Evolutionary conservation across 2,888 invertebrate species (phyloP).

Genomic region (Coelinius sp.): DNA sequence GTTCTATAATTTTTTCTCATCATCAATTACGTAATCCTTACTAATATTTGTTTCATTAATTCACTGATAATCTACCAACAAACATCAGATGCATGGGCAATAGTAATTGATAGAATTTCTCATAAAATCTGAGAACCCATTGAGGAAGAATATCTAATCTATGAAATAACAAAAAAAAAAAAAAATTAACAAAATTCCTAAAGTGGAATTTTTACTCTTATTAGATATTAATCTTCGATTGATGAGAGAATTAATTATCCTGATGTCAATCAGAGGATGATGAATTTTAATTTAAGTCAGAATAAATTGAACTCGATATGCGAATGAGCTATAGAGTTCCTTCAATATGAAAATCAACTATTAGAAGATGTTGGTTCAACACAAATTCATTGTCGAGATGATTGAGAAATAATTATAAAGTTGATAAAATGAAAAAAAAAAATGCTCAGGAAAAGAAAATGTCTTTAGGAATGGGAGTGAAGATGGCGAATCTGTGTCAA

Average conservation of each 20-base stretch:
- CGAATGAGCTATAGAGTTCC: background rate
- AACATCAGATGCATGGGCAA: background rate
- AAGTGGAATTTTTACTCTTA: background rate
- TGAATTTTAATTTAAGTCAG: background rate
- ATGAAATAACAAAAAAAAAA: background rate
- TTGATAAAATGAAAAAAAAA: background rate
- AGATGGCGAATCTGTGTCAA: slow-evolving; percentile 13
- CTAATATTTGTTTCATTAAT: background rate
- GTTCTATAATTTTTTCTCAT: background rate
- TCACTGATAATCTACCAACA: background rate
- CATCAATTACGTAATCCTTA: background rate
- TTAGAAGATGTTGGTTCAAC: background rate
- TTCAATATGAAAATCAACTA: background rate
- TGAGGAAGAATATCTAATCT: slow-evolving; percentile 1
- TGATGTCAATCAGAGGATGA: background rate
- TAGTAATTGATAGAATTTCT: background rate
- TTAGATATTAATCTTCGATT: slow-evolving; percentile 2
- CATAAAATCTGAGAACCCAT: background rate
- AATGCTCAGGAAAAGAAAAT: slow-evolving; percentile 1
- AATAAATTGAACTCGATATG: background rate
- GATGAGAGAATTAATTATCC: background rate
- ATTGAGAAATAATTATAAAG: background rate
- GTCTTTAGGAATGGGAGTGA: slow-evolving; percentile 7
- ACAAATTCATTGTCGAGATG: background rate
- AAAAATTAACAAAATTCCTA: background rate